Conservation (phyloP, 2,113 vertebrate genomes). For the Oncorhynchus kisutch region DNA sequence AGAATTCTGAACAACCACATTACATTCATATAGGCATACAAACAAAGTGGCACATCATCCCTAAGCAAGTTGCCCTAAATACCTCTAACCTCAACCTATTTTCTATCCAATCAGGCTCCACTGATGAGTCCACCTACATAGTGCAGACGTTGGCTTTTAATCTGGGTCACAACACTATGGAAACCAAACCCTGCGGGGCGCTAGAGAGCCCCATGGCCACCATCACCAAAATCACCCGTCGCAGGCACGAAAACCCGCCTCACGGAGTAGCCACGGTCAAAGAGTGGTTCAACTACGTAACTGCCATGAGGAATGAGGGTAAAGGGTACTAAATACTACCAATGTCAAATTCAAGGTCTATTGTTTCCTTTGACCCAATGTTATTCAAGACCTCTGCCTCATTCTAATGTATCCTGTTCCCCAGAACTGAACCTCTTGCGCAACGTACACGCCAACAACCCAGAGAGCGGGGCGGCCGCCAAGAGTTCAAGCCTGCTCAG, state of each 20-base stretch:
- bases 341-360: too few species aligned
- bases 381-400: too few species aligned
- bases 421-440: constrained; percentile 90
- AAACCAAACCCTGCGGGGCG: constrained; percentile 95
- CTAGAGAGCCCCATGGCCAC: constrained; percentile 98
- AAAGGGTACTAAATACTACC: not conserved
- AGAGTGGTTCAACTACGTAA: constrained; percentile 98
- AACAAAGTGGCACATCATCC: too few species aligned
- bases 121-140: constrained; percentile 93
- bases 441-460: constrained; percentile 91
- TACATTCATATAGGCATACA: too few species aligned
- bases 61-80: not conserved
- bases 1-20: too few species aligned
- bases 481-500: constrained; percentile 91
- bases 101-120: constrained; percentile 76
- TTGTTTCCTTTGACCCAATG: too few species aligned
- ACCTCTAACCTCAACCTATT: not conserved
- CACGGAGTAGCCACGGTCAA: constrained; percentile 96
- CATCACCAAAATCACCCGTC: constrained; percentile 95
- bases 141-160: constrained; percentile 97
- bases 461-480: constrained; percentile 83
- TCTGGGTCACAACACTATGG: constrained; percentile 97
- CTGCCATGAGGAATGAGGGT: constrained; percentile 98
- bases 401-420: not conserved
- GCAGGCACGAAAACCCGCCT: constrained; percentile 94